phyloP scores from a whole-genome alignment of 2,113 vertebrate genomes.

The Polyodon spathula region DNA sequence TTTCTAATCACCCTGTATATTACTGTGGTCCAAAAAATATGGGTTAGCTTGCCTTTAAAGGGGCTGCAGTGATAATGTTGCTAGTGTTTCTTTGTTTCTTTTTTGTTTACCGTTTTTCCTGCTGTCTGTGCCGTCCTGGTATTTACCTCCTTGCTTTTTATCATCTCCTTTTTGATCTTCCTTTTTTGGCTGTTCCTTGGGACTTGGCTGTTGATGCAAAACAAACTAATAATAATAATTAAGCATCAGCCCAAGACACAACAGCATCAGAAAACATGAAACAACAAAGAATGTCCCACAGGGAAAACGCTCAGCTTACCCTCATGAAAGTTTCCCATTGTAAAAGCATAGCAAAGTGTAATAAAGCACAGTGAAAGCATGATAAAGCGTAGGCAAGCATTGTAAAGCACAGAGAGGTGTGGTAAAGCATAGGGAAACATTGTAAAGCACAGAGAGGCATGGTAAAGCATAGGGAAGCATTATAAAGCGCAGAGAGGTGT shows the following conservation, averaged over 20 bases:
- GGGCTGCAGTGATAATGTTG: not conserved
- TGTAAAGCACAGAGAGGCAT: no score
- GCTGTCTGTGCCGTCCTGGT: not conserved
- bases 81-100: not conserved
- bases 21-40: no score
- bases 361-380: no score
- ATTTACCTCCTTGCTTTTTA: constrained; percentile 71
- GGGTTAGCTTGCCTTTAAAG: not conserved
- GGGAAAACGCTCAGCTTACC: not conserved
- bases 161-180: constrained; percentile 69
- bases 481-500: no score
- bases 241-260: not conserved
- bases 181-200: constrained; percentile 68
- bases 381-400: no score
- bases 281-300: not conserved
- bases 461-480: no score
- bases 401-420: no score
- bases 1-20: no score
- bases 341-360: no score
- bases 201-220: constrained; percentile 59
- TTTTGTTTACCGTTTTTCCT: not conserved
- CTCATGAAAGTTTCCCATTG: no score
- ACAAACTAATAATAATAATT: constrained; percentile 16
- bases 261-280: not conserved
- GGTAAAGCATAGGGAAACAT: no score